These are phyloP conservation scores for Asarcornis scutulata DNA, from an alignment of 2,113 vertebrate species.

Conservation along the genomic window DNA sequence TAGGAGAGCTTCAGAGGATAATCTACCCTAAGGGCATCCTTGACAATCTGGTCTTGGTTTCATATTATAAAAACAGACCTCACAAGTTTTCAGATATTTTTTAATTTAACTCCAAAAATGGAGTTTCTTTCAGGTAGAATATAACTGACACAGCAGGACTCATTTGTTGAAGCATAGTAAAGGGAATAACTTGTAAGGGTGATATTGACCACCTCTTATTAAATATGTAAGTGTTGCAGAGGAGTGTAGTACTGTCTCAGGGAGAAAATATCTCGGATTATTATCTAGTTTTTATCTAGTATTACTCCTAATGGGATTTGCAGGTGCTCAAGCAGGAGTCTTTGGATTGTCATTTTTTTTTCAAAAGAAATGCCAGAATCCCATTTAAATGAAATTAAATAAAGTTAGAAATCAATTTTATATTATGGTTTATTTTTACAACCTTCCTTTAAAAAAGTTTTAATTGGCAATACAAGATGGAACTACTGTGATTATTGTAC, in stretches of 20 bases:
- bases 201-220: not conserved
- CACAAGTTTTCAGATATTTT: not conserved
- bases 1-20: not conserved
- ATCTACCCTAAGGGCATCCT: not conserved
- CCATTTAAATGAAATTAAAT: not conserved
- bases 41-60: not conserved
- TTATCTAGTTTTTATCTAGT: not conserved
- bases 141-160: not conserved
- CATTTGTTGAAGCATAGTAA: not conserved
- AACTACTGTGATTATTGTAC: not conserved
- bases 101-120: not conserved
- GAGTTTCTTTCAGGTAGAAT: not conserved
- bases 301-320: not conserved
- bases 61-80: not conserved
- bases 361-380: not conserved
- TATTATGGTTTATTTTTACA: not conserved
- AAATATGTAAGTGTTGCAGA: not conserved
- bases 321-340: not conserved
- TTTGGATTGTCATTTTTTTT: not conserved
- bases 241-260: not conserved
- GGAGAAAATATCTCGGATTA: not conserved
- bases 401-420: not conserved
- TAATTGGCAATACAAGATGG: not conserved
- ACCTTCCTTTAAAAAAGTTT: not conserved
- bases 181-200: not conserved